Evolutionary conservation across 2,888 invertebrate species (phyloP).

Genomic region (Oscheius sp.): DNA sequence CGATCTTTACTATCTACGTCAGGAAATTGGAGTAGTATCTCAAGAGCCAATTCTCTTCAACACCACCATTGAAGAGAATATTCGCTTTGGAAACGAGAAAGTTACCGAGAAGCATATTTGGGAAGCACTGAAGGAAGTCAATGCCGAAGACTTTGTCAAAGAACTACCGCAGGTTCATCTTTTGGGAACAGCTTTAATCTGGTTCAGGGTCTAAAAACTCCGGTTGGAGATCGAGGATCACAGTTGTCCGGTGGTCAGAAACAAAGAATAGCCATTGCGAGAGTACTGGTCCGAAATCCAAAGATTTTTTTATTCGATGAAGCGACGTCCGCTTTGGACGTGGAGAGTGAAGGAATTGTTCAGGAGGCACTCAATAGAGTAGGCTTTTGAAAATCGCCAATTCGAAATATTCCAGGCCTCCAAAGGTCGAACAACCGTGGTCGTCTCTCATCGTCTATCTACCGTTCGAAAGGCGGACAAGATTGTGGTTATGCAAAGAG

Average conservation of each 20-base stretch:
- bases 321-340: conserved; percentile 81
- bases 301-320: conserved; percentile 77
- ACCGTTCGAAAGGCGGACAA: conserved; percentile 76
- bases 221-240: conserved; percentile 74
- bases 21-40: conserved; percentile 73
- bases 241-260: conserved; percentile 75
- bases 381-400: background rate
- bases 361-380: conserved; percentile 76
- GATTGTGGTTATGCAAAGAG: conserved; percentile 75
- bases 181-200: background rate
- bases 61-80: conserved; percentile 75
- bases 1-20: conserved; percentile 76
- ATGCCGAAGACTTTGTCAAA: conserved; percentile 74
- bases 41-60: conserved; percentile 79
- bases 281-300: conserved; percentile 41
- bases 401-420: conserved; percentile 39
- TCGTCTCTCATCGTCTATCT: conserved; percentile 76
- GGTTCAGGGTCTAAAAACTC: conserved; percentile 62
- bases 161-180: conserved; percentile 63
- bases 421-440: conserved; percentile 75
- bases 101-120: conserved; percentile 50
- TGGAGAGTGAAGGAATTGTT: conserved; percentile 83
- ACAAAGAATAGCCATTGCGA: conserved; percentile 55
- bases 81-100: conserved; percentile 71
- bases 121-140: conserved; percentile 71